Evolutionary conservation across 2,888 invertebrate genomes (phyloP).

Genomic region (Rhamphomyia laevipes): DNA sequence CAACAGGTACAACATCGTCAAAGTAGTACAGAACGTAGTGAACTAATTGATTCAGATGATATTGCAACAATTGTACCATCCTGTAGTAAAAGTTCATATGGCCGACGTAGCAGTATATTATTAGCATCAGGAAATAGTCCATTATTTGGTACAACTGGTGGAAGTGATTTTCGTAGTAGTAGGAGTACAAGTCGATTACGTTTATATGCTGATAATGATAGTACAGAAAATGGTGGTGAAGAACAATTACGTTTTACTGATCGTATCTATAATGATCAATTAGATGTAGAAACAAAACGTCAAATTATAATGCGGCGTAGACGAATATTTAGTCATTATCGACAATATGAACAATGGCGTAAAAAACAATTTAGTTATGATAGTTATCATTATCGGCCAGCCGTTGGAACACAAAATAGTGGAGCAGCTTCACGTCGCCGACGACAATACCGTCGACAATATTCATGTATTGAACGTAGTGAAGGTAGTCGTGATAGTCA

Average conservation of each 20-base stretch:
- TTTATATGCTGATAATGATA: not conserved
- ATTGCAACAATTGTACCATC: not conserved
- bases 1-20: not conserved
- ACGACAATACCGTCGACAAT: conserved; percentile 33
- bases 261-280: conserved; percentile 17
- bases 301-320: conserved; percentile 31
- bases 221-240: not conserved
- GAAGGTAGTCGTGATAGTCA: conserved; percentile 34
- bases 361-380: conserved; percentile 36
- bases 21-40: not conserved
- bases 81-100: not conserved
- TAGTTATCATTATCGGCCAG: conserved; percentile 32
- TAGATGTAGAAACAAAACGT: conserved; percentile 29
- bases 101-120: not conserved
- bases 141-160: not conserved
- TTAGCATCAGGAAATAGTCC: not conserved
- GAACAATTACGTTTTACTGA: not conserved
- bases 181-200: no score
- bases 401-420: conserved; percentile 15
- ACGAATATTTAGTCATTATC: conserved; percentile 34
- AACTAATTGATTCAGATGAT: not conserved
- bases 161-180: not conserved
- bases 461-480: conserved; percentile 33
- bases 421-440: conserved; percentile 28
- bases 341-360: conserved; percentile 37